Evolutionary conservation across 1,140 invertebrate species (phyloP), one percentile per base, ranked within the genome.

Genomic region (Leptoteleia sp.): DNA sequence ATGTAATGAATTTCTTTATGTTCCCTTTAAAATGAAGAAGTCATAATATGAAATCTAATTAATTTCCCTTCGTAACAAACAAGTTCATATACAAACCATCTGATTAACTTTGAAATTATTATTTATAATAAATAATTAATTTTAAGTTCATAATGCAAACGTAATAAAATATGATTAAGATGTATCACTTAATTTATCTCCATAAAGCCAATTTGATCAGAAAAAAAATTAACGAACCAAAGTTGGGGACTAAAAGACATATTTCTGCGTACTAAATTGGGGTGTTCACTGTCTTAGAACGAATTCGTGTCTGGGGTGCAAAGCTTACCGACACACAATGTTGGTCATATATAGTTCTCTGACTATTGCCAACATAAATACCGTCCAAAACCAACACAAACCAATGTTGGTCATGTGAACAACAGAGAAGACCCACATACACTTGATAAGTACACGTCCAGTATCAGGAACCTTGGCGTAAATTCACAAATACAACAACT

Each of bases 401-500:
- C 47, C 47, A 48, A 40, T 62, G 47, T 54, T 29, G 62, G 48
- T 43, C 48, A 47, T 37, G 40, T 38, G 50, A 67, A 67, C 62
- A 67, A 47, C 40, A 37, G 27, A 29, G 31, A 55, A 54, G 27
- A 47, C 31, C 22, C 17, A 37, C 17, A 42, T 43, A 42, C 37
- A 54, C 62, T 43, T 65, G 48, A 65, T 65, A 65, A 65, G 62
- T 47, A 67, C 62, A 45, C 12, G 62, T 67, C 40, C 62, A 52
- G 25, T 42, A 54, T 54, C n/a, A 47, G 50, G 29, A 37, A 47
- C 42, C 62, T 47, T 55, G 48, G 47, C 31, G 62, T 52, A 25
- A 31, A 65, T 43, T 54, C 31, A 45, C 29, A 55, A 55, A 43
- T 50, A 54, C 47, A 54, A 27, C 15, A 33, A 4, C 12, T 15